A percentile compares a stretch with the other conserved stretches of the same genome.
Evolutionary conservation across 2,113 vertebrate species (phyloP).

Genomic region (Brachirus orientalis): DNA sequence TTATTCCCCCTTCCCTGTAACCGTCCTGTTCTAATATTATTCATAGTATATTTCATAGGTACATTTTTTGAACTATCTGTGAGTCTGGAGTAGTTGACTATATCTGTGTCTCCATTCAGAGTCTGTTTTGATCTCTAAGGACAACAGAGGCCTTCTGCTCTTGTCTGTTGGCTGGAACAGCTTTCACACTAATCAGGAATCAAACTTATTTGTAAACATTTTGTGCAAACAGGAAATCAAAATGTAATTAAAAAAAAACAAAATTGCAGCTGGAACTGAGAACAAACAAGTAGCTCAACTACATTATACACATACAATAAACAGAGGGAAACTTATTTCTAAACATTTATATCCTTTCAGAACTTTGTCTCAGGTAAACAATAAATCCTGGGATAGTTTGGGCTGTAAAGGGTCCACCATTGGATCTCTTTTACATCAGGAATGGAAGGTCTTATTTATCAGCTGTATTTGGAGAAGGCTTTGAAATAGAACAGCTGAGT

Average conservation of each 20-base stretch:
- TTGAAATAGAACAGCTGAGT: not conserved
- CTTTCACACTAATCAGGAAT: no score
- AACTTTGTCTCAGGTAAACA: not conserved
- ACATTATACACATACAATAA: no score
- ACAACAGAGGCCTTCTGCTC: no score
- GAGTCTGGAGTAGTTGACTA: not conserved
- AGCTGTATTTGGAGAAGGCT: not conserved
- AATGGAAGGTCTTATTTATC: not conserved
- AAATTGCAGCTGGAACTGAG: no score
- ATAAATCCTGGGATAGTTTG: not conserved
- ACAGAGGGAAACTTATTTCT: no score
- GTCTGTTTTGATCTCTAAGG: no score
- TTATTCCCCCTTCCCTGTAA: conserved; percentile 19
- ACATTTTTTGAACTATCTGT: not conserved
- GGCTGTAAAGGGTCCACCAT: not conserved
- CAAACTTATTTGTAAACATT: no score
- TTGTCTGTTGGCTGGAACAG: no score
- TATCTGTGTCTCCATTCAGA: not conserved
- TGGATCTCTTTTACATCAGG: not conserved
- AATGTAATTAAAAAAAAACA: no score
- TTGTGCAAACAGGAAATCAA: no score
- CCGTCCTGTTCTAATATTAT: not conserved
- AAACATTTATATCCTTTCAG: no score
- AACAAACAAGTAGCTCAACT: no score
- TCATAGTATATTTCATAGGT: conserved; percentile 17